Evolutionary conservation across 2,797 vertebrate species (phyloP).

Genomic region (Dendrocincla fuliginosa): DNA sequence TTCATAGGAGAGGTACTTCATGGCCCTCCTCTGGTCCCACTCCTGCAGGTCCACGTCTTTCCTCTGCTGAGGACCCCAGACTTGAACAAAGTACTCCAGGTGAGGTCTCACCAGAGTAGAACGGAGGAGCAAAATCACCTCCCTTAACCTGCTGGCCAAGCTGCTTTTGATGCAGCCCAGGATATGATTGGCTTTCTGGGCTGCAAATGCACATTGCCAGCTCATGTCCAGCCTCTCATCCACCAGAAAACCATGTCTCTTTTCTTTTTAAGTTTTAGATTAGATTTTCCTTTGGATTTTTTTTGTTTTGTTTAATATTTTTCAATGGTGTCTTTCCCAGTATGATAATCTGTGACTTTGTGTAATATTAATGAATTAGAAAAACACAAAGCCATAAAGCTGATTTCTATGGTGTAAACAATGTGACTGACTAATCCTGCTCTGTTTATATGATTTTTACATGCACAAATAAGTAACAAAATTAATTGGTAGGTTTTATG

Average conservation of each 20-base stretch:
- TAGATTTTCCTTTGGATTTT: not conserved
- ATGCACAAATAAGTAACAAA: not conserved
- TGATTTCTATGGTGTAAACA: not conserved
- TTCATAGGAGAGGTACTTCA: not conserved
- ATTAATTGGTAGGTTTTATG: not conserved
- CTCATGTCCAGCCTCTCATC: not conserved
- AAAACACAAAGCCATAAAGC: not conserved
- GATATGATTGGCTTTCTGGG: not conserved
- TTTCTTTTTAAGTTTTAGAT: not conserved
- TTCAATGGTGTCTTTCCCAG: not conserved
- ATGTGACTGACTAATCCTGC: not conserved
- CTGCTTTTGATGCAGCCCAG: not conserved
- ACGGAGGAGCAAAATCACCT: not conserved
- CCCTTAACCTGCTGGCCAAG: fast-evolving
- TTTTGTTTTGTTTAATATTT: not conserved
- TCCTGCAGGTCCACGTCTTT: not conserved
- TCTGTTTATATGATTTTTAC: not conserved
- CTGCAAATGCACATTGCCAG: not conserved
- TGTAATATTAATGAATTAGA: not conserved
- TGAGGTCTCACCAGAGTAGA: not conserved
- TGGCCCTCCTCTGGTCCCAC: not conserved
- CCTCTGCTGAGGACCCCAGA: not conserved
- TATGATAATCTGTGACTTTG: not conserved
- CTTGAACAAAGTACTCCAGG: not conserved
- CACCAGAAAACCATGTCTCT: not conserved